Percentiles rank a stretch among this genome's conserved stretches.
These are phyloP conservation scores for Tetheella fluctuosa DNA, from an alignment of 2,888 invertebrate genomes.

Conservation along the genomic window DNA sequence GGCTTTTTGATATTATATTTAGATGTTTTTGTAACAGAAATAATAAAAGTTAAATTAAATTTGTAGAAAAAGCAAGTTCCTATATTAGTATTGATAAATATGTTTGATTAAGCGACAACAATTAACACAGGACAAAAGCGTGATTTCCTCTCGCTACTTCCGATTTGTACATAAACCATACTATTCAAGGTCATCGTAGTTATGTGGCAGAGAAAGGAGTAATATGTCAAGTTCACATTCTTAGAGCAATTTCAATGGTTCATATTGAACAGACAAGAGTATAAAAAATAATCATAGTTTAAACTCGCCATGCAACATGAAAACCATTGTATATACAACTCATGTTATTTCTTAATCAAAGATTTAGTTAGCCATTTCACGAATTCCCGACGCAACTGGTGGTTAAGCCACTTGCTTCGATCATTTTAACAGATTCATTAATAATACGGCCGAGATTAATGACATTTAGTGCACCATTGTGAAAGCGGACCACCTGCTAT, in stretches of 20 bases:
- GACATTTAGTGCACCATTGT: conserved; percentile 39
- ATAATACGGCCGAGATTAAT: conserved; percentile 41
- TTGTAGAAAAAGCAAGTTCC: too few species aligned
- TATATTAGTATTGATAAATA: not conserved
- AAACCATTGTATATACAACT: not conserved
- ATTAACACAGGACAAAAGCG: conserved; percentile 3
- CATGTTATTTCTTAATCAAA: conserved; percentile 6
- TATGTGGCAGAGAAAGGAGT: not conserved
- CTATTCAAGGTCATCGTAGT: not conserved
- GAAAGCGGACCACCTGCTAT: conserved; percentile 50
- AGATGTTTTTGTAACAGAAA: not conserved
- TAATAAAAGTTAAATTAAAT: too few species aligned
- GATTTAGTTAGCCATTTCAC: conserved; percentile 13
- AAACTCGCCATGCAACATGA: not conserved
- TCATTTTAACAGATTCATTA: conserved; percentile 29
- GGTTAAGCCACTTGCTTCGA: not conserved
- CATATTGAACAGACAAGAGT: not conserved
- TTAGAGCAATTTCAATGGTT: not conserved
- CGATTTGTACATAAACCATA: not conserved
- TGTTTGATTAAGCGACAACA: not conserved
- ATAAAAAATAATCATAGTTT: not conserved
- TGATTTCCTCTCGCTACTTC: not conserved
- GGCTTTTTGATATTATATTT: not conserved
- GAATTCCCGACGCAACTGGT: not conserved
- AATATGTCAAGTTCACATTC: conserved; percentile 7